Evolutionary conservation across 2,113 vertebrate species (phyloP).

Genomic region (Syngnathoides biaculeatus): DNA sequence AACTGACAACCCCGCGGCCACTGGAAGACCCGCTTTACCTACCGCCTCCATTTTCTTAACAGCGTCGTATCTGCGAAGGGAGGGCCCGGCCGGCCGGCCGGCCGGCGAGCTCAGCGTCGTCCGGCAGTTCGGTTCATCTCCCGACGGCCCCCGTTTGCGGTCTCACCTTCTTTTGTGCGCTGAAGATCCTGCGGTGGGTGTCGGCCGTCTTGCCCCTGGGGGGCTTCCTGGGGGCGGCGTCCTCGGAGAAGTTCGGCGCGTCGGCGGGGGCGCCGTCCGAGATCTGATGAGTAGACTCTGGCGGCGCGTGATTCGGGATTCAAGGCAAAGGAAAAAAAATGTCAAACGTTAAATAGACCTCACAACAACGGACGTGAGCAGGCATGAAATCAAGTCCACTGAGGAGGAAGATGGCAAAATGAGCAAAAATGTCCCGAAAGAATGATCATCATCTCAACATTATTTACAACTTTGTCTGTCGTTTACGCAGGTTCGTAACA

Average conservation of each 20-base stretch:
- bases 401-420: not conserved
- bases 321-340: not conserved
- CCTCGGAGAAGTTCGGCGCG: conserved; percentile 81
- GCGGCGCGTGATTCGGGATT: too few relatives aligned
- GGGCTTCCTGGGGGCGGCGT: conserved; percentile 79
- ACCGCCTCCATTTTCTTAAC: too few relatives aligned
- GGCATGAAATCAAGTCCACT: not conserved
- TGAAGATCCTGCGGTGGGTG: conserved; percentile 93
- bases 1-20: too few relatives aligned
- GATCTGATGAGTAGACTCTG: not conserved
- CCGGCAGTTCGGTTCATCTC: too few relatives aligned
- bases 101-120: too few relatives aligned
- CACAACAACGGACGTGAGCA: not conserved
- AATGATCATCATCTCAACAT: too few relatives aligned
- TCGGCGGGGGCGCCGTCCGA: conserved; percentile 37
- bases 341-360: not conserved
- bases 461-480: too few relatives aligned
- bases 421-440: not conserved
- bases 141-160: too few relatives aligned
- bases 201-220: conserved; percentile 78
- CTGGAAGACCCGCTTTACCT: too few relatives aligned
- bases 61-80: too few relatives aligned
- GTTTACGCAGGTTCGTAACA: too few relatives aligned
- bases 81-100: too few relatives aligned
- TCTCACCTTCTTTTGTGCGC: conserved; percentile 91